Conservation (phyloP, 92 coral and sea anemone species). For the Pocillopora meandrina region DNA sequence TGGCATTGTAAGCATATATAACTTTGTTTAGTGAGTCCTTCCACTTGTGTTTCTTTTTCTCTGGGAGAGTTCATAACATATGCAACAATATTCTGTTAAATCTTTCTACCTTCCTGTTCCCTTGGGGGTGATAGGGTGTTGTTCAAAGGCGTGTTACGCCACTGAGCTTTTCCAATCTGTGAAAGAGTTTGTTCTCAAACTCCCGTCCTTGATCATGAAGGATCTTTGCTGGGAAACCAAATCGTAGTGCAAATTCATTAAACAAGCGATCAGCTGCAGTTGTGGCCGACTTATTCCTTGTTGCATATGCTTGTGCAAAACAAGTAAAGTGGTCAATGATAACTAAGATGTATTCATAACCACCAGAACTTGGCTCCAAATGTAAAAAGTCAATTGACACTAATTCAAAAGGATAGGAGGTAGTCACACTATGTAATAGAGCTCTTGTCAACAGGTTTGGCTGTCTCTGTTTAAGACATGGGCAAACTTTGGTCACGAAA, state of each 20-base stretch:
- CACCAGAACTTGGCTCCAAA: slow-evolving; percentile 37
- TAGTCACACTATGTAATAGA: slow-evolving; percentile 8
- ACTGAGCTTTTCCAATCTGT: too few species aligned
- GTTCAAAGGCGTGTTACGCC: too few species aligned
- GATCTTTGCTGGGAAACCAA: slow-evolving; percentile 7
- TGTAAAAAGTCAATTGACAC: slow-evolving; percentile 58
- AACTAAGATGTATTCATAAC: slow-evolving; percentile 46
- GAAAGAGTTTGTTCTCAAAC: too few species aligned
- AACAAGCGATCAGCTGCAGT: slow-evolving; percentile 24
- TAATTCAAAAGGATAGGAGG: slow-evolving; percentile 36
- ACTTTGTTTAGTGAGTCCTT: slow-evolving; percentile 29
- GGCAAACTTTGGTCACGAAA: slow-evolving; percentile 33
- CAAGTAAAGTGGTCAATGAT: slow-evolving; percentile 35
- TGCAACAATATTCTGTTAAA: not conserved
- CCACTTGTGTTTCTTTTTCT: slow-evolving; percentile 20
- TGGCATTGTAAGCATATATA: slow-evolving; percentile 28
- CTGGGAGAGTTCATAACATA: slow-evolving; percentile 34
- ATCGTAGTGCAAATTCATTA: slow-evolving; percentile 7
- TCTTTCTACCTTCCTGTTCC: too few species aligned
- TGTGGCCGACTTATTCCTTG: slow-evolving; percentile 6
- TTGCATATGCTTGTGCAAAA: slow-evolving; percentile 39
- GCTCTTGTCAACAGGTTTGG: slow-evolving; percentile 8
- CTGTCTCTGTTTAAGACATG: slow-evolving; percentile 35
- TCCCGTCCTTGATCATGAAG: too few species aligned
- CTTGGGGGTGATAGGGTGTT: too few species aligned